These are phyloP conservation scores for Phrynocephalus vlangalii DNA, from an alignment of 2,797 vertebrate genomes.

Conservation along the genomic window DNA sequence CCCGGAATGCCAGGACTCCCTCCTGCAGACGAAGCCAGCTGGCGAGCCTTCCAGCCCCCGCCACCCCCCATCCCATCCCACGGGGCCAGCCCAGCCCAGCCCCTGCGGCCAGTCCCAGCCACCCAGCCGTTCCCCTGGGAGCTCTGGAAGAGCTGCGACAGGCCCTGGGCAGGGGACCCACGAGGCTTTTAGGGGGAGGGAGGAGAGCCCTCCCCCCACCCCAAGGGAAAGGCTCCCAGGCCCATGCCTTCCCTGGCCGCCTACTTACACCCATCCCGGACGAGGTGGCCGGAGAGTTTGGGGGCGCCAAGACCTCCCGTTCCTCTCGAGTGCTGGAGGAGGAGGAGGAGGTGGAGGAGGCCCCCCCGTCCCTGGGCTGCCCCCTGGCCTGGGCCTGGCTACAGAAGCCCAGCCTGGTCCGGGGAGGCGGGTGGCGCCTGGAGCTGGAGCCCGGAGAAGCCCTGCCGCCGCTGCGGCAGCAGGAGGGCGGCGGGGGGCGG, in stretches of 20 bases:
- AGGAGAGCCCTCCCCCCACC: background rate
- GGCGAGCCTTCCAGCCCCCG: no score
- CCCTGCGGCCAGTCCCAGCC: no score
- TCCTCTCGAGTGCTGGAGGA: background rate
- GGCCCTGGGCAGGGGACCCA: background rate
- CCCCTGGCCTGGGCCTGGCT: constrained; percentile 34
- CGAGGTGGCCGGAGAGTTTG: background rate
- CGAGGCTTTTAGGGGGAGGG: no score
- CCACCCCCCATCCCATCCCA: no score
- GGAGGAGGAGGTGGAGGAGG: background rate
- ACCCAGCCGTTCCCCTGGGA: background rate
- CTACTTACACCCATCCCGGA: background rate
- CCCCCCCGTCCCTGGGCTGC: no score
- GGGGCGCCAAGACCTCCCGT: background rate
- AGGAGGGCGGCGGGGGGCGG: no score
- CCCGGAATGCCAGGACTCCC: no score
- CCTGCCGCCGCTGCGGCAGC: background rate
- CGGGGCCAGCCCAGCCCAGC: no score
- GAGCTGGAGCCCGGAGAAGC: no score
- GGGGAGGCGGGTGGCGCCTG: background rate
- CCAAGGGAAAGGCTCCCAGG: no score
- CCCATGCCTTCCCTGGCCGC: background rate
- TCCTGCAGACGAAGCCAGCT: no score
- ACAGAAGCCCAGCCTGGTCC: constrained; percentile 3
- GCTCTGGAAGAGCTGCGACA: no score